Base-by-base conservation (phyloP, 2,113 vertebrate genomes). In the cat (Felis catus) region DNA sequence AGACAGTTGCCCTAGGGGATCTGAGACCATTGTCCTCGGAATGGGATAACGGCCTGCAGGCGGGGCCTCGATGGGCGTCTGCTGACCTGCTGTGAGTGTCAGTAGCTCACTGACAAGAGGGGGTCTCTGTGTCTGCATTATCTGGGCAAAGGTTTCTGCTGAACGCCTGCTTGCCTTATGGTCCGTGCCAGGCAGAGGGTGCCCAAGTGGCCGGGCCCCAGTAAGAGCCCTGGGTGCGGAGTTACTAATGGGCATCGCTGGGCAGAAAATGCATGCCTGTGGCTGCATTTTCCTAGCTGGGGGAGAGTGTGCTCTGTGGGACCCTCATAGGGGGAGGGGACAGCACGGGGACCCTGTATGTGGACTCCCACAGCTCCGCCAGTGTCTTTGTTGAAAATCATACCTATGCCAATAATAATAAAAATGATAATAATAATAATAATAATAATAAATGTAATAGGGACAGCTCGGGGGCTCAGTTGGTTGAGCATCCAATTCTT, bases 221-320 rank as follows among this genome's bases (percentile, higher is more conserved):
- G 1, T 21, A 29, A 51, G 4, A 84, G 1, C 14, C 18, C 25
- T 66, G 85, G 11, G 51, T 1, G 7, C 21, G 25, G 27, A 6
- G 11, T 4, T 31, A 9, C 41, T 27, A 15, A 51, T 7, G 70
- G 55, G 11, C 65, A 36, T 36, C 9, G 7, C 10, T 3, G 41
- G 41, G n/a, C 73, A 68, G 58, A n/a, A 36, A 14, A 9, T 3
- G 33, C 5, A 7, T 4, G 15, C 0, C 0, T 1, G 12, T 0
- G 9, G 27, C 27, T 14, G 27, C n/a, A 4, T 53, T 10, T 7
- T 25, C 33, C 18, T 3, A 25, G 66, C 8, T 18, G 25, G 23
- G n/a, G 45, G 63, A 65, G 27, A 65, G 63, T 65, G 63, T 14
- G 63, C 61, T 76, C 25, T 29, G 74, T 48, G 74, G 4, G 36